Base-by-base conservation (phyloP, 2,113 vertebrate genomes). In the Brachypteracias leptosomus region DNA sequence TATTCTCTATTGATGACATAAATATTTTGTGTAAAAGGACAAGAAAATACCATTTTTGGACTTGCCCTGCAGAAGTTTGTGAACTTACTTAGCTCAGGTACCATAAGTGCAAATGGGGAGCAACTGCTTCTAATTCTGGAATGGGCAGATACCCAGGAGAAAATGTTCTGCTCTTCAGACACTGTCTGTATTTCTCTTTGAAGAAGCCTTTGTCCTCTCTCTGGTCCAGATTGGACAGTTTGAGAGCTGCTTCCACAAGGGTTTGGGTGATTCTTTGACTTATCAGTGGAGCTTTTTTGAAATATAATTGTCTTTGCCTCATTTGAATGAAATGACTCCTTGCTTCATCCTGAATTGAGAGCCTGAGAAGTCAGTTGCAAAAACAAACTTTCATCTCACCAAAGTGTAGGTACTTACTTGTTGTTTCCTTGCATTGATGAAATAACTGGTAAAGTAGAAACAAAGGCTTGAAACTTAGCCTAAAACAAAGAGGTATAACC, bases 231-330 rank as follows among this genome's bases (percentile, higher is more conserved):
- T 29, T 77, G 29, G 51, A 25, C 24, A 38, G 42, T 77, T 46
- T 28, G 52, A 75, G 90, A 84, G 44, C 73, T 77, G 47, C 57
- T 67, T 5, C 42, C 78, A 6, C 12, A 70, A 63, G 46, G 71
- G 20, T 76, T 86, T 4, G 2, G 51, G n/a, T 51, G 62, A 61
- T 75, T 85, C 66, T 78, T 93, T 85, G 75, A 93, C 36, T 96
- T 0, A 2, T 29, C 58, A 8, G 77, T 68, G 57, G 58, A 76
- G 59, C 11, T 65, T 88, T 91, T 96, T 31, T 3, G 58, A 88
- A 93, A 76, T 89, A 26, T 57, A 88, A 73, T 96, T 91, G 74
- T 14, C 77, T 94, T 89, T 88, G 61, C 71, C 33, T 95, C 51
- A 31, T 96, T 88, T 88, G 75, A 77, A 66, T 85, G 40, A 58